These are phyloP conservation scores for Cryptocephalus primarius DNA, from an alignment of 2,888 invertebrate genomes.

Conservation along the genomic window DNA sequence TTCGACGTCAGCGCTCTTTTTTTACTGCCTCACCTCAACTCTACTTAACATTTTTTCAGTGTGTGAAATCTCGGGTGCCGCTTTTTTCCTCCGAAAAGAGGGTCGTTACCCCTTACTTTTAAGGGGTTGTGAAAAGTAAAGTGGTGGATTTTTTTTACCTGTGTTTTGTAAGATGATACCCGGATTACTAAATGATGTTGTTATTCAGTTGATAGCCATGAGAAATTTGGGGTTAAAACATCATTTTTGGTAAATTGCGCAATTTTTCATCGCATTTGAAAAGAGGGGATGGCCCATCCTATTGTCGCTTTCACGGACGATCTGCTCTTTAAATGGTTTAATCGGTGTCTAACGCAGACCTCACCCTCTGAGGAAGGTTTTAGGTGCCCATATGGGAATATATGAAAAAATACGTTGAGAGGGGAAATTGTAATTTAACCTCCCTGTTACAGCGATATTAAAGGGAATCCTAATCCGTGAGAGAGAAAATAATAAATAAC, in stretches of 20 bases:
- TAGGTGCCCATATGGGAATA: too few species aligned
- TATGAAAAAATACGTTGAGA: too few species aligned
- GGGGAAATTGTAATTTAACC: too few species aligned
- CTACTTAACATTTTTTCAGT: slow-evolving; percentile 22
- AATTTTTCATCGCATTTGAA: slow-evolving; percentile 19
- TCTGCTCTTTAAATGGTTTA: slow-evolving; percentile 10
- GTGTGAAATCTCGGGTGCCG: slow-evolving; percentile 34
- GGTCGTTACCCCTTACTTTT: slow-evolving; percentile 23
- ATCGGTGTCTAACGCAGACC: slow-evolving; percentile 12
- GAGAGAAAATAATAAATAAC: too few species aligned
- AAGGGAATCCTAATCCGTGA: too few species aligned
- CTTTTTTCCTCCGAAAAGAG: slow-evolving; percentile 16
- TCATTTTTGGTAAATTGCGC: slow-evolving; percentile 24
- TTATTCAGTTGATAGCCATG: slow-evolving; percentile 24
- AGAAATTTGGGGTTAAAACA: slow-evolving; percentile 26
- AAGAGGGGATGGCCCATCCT: slow-evolving; percentile 10
- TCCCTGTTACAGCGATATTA: too few species aligned
- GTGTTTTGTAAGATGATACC: slow-evolving; percentile 33
- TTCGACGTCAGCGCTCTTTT: slow-evolving; percentile 1
- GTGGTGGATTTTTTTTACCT: slow-evolving; percentile 20
- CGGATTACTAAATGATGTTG: slow-evolving; percentile 32
- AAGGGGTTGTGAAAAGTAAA: slow-evolving; percentile 19
- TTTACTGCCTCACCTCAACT: slow-evolving; percentile 9
- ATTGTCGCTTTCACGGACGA: slow-evolving; percentile 14
- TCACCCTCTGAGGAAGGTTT: too few species aligned